Conservation (phyloP, 2,888 invertebrate genomes). For the Lochmaea capreae region DNA sequence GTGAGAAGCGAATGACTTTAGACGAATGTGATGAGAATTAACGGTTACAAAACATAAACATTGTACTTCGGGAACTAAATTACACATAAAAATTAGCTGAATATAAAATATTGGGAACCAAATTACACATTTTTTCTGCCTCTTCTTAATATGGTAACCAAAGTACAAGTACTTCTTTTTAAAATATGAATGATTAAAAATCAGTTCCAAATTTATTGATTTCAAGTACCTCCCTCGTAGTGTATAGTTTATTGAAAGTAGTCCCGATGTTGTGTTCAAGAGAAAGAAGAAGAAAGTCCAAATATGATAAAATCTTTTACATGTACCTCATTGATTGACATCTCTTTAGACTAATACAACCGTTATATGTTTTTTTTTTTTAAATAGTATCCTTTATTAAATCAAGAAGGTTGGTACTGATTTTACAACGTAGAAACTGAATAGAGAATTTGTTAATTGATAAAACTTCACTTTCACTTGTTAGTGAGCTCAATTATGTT, state of each 20-base stretch:
- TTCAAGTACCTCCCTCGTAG: neutral
- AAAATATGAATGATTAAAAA: too few relatives aligned
- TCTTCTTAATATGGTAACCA: too few relatives aligned
- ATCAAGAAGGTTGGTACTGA: slow-evolving; percentile 15
- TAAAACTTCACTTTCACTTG: slow-evolving; percentile 21
- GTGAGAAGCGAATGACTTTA: too few relatives aligned
- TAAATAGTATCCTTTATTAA: slow-evolving; percentile 12
- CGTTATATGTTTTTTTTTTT: slow-evolving; percentile 4
- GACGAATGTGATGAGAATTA: too few relatives aligned
- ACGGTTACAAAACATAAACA: too few relatives aligned
- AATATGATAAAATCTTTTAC: slow-evolving; percentile 17
- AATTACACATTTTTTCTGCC: too few relatives aligned
- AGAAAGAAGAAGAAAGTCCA: slow-evolving; percentile 12
- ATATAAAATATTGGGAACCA: too few relatives aligned
- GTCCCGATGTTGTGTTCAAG: neutral
- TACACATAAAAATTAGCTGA: too few relatives aligned
- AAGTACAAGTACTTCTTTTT: too few relatives aligned
- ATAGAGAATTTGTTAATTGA: slow-evolving; percentile 26
- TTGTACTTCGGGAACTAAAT: too few relatives aligned
- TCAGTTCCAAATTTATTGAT: neutral
- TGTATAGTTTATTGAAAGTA: neutral
- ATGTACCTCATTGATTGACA: slow-evolving; percentile 12
- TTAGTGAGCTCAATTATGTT: neutral
- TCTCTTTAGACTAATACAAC: slow-evolving; percentile 11
- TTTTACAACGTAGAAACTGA: slow-evolving; percentile 22